A percentile compares a stretch with the other conserved stretches of the same genome.
Evolutionary conservation across 2,113 vertebrate genomes (phyloP).

Genomic region (Phodopus roborovskii): DNA sequence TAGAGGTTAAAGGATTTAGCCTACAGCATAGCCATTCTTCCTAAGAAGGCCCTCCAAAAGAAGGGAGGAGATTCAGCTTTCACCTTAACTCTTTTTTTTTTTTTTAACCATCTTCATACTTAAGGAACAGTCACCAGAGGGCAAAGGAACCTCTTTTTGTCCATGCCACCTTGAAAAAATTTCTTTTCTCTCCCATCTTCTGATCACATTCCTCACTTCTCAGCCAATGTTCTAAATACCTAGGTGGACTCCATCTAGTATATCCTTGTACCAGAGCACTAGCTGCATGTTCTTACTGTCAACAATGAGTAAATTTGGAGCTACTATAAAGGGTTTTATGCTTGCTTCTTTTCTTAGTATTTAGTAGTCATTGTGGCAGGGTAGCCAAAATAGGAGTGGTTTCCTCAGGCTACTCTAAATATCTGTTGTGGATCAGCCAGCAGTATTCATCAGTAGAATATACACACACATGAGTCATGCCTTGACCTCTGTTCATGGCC

Average conservation of each 20-base stretch:
- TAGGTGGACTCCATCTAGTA: not conserved
- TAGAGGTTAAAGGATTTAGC: not conserved
- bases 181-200: not conserved
- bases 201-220: not conserved
- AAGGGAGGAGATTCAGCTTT: not conserved
- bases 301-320: not conserved
- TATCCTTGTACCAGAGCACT: not conserved
- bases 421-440: not conserved
- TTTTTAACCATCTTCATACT: not conserved
- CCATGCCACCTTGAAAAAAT: rapidly evolving
- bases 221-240: not conserved
- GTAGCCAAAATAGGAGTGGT: not conserved
- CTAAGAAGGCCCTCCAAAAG: not conserved
- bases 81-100: not conserved
- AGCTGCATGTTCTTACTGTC: not conserved
- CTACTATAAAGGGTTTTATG: not conserved
- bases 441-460: not conserved
- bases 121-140: not conserved
- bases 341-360: conserved; percentile 18
- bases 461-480: not conserved
- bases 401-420: not conserved
- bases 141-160: not conserved
- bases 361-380: not conserved
- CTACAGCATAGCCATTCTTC: not conserved
- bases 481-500: not conserved